A percentile compares a stretch with the other conserved stretches of the same genome.
phyloP scores from a whole-genome alignment of 2,113 vertebrate species.

The Erinaceus europaeus region DNA sequence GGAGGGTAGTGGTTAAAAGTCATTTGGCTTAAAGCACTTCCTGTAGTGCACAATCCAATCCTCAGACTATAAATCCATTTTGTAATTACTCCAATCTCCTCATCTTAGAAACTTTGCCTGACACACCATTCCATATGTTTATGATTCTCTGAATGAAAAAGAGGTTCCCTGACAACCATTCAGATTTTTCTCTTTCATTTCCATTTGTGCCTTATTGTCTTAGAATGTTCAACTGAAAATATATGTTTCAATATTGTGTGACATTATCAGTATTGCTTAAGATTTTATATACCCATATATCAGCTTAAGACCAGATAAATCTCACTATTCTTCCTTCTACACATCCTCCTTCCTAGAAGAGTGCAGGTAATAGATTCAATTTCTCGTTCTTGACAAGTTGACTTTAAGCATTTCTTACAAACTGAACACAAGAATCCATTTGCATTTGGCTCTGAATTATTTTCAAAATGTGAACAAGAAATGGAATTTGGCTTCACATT shows the following conservation, averaged over 20 bases:
- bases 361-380: conserved; percentile 83
- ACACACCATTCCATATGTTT: conserved; percentile 87
- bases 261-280: conserved; percentile 89
- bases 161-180: conserved; percentile 84
- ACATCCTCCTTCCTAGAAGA: conserved; percentile 75
- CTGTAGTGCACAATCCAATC: conserved; percentile 77
- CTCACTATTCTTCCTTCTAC: conserved; percentile 73
- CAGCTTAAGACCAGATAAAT: conserved; percentile 86
- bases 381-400: conserved; percentile 83
- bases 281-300: conserved; percentile 87
- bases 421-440: conserved; percentile 75
- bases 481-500: conserved; percentile 62
- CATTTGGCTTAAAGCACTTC: conserved; percentile 77
- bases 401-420: conserved; percentile 84
- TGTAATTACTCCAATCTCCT: conserved; percentile 83
- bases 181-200: conserved; percentile 85
- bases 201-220: conserved; percentile 88
- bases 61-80: conserved; percentile 83
- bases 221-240: conserved; percentile 85
- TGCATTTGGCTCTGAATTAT: conserved; percentile 78
- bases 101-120: conserved; percentile 84
- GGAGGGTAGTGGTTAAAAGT: conserved; percentile 74
- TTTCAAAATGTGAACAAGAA: conserved; percentile 74
- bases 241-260: conserved; percentile 88
- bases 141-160: conserved; percentile 88